Evolutionary conservation across 1,140 invertebrate genomes (phyloP).

Genomic region (Orius insidiosus): DNA sequence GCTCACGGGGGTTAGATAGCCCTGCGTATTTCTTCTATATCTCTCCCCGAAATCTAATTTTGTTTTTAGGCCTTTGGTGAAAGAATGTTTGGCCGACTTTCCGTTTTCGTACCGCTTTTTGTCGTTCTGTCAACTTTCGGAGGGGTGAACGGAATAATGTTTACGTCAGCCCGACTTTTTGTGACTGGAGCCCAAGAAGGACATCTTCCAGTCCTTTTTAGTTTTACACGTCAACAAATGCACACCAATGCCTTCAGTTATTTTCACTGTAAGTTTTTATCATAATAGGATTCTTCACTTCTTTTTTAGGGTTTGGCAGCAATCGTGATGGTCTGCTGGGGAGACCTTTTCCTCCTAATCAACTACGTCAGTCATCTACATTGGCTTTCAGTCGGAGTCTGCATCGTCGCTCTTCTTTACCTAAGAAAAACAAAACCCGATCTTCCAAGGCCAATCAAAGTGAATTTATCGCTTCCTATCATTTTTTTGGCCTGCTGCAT

Average conservation of each 20-base stretch:
- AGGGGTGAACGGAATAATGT: constrained; percentile 80
- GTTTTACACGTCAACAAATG: constrained; percentile 49
- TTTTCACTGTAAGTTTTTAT: constrained; percentile 47
- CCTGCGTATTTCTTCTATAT: too few species aligned
- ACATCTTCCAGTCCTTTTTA: constrained; percentile 62
- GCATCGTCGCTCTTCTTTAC: constrained; percentile 61
- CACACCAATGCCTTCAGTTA: constrained; percentile 64
- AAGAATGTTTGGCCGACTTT: constrained; percentile 52
- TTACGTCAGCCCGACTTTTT: constrained; percentile 67
- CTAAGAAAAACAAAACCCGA: constrained; percentile 54
- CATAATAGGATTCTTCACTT: neutral
- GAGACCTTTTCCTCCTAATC: constrained; percentile 51
- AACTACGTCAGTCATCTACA: constrained; percentile 65
- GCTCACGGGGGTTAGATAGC: neutral
- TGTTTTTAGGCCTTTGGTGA: constrained; percentile 49
- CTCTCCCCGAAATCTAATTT: neutral
- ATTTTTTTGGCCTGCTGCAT: constrained; percentile 33
- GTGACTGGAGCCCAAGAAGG: constrained; percentile 63
- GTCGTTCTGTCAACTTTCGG: constrained; percentile 72
- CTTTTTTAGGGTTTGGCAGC: constrained; percentile 52
- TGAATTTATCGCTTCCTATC: constrained; percentile 36
- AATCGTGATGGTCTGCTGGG: constrained; percentile 48
- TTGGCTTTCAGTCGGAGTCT: constrained; percentile 58
- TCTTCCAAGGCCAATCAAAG: constrained; percentile 60
- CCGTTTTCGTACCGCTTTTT: constrained; percentile 73